Conservation (phyloP, 2,113 vertebrate species). For the Eptatretus burgeri region DNA sequence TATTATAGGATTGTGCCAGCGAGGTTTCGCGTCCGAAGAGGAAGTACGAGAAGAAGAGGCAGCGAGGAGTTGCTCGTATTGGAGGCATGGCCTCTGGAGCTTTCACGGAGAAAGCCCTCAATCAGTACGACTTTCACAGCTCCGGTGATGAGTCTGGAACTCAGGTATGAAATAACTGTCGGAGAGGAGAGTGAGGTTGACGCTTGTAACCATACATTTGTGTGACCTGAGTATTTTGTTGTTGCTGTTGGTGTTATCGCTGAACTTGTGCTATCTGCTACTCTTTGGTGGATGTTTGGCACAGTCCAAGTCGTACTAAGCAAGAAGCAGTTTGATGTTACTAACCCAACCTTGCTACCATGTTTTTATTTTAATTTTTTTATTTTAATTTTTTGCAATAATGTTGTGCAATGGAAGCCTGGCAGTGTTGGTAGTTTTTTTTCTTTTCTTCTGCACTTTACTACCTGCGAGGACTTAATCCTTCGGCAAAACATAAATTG, state of each 20-base stretch:
- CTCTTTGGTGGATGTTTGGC: background rate
- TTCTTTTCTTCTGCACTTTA: slow-evolving; percentile 9
- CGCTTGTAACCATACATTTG: too few relatives aligned
- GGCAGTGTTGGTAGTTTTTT: slow-evolving; percentile 7
- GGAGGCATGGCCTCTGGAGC: slow-evolving; percentile 24
- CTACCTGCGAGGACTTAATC: too few relatives aligned
- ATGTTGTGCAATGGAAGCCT: too few relatives aligned
- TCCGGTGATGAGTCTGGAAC: slow-evolving; percentile 60
- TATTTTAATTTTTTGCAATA: slow-evolving; percentile 8
- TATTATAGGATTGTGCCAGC: slow-evolving; percentile 33
- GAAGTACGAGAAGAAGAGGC: slow-evolving; percentile 37
- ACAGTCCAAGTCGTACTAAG: background rate
- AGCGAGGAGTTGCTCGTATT: slow-evolving; percentile 23
- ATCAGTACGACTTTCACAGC: slow-evolving; percentile 82
- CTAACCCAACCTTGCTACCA: background rate
- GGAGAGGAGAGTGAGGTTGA: background rate
- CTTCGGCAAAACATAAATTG: too few relatives aligned
- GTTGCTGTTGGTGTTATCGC: background rate
- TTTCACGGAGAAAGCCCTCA: slow-evolving; percentile 47
- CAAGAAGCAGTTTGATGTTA: too few relatives aligned
- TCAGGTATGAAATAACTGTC: slow-evolving; percentile 20
- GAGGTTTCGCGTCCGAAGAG: slow-evolving; percentile 42
- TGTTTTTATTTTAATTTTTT: slow-evolving; percentile 9
- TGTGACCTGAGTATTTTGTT: background rate
- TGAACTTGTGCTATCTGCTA: background rate